Conservation (phyloP, 2,113 vertebrate genomes). For the Ivindomyrus marchei region DNA sequence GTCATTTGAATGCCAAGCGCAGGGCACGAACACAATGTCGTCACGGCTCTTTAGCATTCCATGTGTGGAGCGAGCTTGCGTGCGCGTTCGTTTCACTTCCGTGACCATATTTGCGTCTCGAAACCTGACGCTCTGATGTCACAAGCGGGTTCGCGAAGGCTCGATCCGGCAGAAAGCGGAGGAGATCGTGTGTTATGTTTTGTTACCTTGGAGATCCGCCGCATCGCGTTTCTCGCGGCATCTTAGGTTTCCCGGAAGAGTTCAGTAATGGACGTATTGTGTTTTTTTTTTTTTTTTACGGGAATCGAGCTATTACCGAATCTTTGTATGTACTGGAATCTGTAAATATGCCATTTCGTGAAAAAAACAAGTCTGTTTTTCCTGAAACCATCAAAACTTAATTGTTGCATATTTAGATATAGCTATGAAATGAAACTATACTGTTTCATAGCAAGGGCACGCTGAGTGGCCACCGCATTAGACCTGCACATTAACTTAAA, state of each 20-base stretch:
- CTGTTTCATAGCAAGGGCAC: not conserved
- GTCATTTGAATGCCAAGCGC: not conserved
- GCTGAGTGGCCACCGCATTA: not conserved
- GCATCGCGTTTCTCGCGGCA: constrained; percentile 16
- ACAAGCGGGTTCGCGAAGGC: not conserved
- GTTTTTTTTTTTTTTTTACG: not conserved
- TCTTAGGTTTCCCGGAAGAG: constrained; percentile 12
- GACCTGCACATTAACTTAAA: not conserved
- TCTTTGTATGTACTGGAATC: not conserved
- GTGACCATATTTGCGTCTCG: constrained; percentile 18
- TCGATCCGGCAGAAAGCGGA: not conserved
- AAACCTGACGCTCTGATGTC: not conserved
- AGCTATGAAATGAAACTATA: not conserved
- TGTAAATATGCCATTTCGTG: not conserved
- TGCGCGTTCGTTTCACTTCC: constrained; percentile 18
- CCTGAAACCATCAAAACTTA: not conserved
- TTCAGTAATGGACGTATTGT: not conserved
- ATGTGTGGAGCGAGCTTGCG: not conserved
- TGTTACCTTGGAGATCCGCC: constrained; percentile 9
- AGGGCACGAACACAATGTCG: not conserved
- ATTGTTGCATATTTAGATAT: not conserved
- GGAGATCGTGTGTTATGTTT: not conserved
- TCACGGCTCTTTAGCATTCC: constrained; percentile 11
- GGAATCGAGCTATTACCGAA: not conserved
- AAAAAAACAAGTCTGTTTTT: not conserved